A percentile compares a stretch with the other conserved stretches of the same genome.
phyloP scores from a whole-genome alignment of 2,797 vertebrate genomes.

The Xenopus petersii region DNA sequence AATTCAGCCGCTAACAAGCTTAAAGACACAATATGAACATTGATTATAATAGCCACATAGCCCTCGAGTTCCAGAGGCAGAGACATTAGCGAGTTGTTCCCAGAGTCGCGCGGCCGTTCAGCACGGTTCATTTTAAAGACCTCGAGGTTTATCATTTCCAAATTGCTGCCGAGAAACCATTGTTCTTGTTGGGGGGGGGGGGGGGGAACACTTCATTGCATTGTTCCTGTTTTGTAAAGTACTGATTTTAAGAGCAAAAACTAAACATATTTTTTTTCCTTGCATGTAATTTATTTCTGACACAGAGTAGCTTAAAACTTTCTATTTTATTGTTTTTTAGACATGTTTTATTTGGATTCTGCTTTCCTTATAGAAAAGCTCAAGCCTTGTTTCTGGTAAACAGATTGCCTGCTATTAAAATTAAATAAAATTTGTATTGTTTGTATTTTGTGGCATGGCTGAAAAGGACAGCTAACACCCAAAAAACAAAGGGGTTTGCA shows the following conservation, averaged over 20 bases:
- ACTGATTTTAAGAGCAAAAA: conserved; percentile 4
- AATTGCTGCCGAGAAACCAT: conserved; percentile 12
- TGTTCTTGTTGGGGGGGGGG: background rate
- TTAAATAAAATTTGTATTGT: no score
- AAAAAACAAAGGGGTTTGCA: no score
- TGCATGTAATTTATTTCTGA: background rate
- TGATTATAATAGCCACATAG: conserved; percentile 47
- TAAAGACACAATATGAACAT: conserved; percentile 45
- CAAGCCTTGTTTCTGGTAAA: background rate
- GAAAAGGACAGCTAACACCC: no score
- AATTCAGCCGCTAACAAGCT: conserved; percentile 56
- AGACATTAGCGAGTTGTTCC: conserved; percentile 25
- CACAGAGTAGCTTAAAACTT: background rate
- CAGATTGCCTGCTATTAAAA: no score
- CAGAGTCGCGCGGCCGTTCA: background rate
- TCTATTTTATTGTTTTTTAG: background rate
- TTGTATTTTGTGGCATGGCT: no score
- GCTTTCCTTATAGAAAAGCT: background rate
- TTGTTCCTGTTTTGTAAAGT: conserved; percentile 17
- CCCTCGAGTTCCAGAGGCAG: conserved; percentile 9
- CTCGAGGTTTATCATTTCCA: conserved; percentile 16
- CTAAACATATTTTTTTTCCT: conserved; percentile 30
- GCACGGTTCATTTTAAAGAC: conserved; percentile 27
- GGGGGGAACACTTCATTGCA: conserved; percentile 16
- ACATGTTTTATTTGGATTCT: conserved; percentile 5